A percentile compares a stretch with the other conserved stretches of the same genome.
phyloP scores from a whole-genome alignment of 2,888 invertebrate species.

The Polydrusus cervinus region DNA sequence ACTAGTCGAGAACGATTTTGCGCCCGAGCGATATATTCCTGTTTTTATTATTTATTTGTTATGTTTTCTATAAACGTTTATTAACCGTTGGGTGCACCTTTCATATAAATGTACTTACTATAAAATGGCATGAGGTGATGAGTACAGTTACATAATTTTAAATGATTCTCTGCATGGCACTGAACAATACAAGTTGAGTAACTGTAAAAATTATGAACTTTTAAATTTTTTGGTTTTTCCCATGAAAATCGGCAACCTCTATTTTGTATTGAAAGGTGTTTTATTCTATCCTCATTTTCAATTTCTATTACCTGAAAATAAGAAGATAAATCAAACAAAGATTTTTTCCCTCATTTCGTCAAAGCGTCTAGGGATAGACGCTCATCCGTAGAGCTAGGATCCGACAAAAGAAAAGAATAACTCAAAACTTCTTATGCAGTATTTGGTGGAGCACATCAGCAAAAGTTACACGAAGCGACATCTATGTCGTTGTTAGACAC shows the following conservation, averaged over 20 bases:
- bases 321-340: neutral
- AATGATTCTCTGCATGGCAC: constrained; percentile 75
- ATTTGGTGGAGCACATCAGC: no score
- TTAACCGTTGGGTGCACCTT: no score
- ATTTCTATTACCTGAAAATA: constrained; percentile 75
- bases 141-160: constrained; percentile 76
- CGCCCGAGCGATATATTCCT: no score
- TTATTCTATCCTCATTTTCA: constrained; percentile 75
- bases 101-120: constrained; percentile 67
- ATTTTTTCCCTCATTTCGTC: neutral
- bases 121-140: constrained; percentile 77
- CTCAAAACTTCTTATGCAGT: no score
- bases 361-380: no score
- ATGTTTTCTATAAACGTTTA: no score
- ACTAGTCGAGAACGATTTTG: no score
- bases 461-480: no score
- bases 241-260: constrained; percentile 75
- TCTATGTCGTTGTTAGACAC: no score
- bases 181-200: constrained; percentile 77
- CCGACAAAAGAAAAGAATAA: no score
- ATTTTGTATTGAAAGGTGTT: constrained; percentile 70
- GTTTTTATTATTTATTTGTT: neutral
- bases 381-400: no score
- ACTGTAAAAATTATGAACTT: constrained; percentile 75
- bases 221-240: constrained; percentile 71